Percentiles rank a stretch among this genome's conserved stretches.
Conservation (phyloP, 1,140 invertebrate species). For the Oryzaephilus surinamensis region DNA sequence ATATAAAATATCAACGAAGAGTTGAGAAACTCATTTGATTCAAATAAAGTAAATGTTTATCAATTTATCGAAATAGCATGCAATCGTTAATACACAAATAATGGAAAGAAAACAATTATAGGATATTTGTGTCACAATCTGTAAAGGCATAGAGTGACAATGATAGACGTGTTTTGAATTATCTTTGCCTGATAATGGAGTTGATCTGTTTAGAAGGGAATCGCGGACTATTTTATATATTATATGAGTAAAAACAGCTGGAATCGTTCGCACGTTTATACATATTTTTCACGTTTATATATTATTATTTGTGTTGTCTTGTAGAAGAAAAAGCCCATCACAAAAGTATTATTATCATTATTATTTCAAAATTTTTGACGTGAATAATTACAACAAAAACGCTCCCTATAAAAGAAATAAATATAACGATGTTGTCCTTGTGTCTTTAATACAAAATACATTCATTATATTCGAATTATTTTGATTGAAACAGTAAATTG, state of each 20-base stretch:
- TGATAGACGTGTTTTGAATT: constrained; percentile 25
- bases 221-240: constrained; percentile 13
- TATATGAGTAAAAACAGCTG: too few relatives aligned
- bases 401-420: too few relatives aligned
- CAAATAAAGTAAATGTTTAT: constrained; percentile 13
- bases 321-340: too few relatives aligned
- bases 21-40: too few relatives aligned
- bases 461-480: too few relatives aligned
- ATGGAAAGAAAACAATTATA: constrained; percentile 23
- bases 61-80: constrained; percentile 15
- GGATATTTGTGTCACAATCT: constrained; percentile 17
- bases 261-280: constrained; percentile 13
- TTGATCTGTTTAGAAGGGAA: constrained; percentile 16
- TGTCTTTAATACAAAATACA: too few relatives aligned
- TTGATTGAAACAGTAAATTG: too few relatives aligned
- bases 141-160: too few relatives aligned
- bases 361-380: constrained; percentile 15
- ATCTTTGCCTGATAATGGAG: constrained; percentile 16
- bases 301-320: too few relatives aligned
- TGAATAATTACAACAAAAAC: constrained; percentile 12
- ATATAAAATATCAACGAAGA: too few relatives aligned
- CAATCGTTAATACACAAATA: constrained; percentile 18
- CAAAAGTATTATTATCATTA: constrained; percentile 7
- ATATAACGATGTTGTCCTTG: too few relatives aligned
- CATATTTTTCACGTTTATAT: constrained; percentile 5